phyloP scores from a whole-genome alignment of 2,797 vertebrate species.

The Hybognathus amarus region DNA sequence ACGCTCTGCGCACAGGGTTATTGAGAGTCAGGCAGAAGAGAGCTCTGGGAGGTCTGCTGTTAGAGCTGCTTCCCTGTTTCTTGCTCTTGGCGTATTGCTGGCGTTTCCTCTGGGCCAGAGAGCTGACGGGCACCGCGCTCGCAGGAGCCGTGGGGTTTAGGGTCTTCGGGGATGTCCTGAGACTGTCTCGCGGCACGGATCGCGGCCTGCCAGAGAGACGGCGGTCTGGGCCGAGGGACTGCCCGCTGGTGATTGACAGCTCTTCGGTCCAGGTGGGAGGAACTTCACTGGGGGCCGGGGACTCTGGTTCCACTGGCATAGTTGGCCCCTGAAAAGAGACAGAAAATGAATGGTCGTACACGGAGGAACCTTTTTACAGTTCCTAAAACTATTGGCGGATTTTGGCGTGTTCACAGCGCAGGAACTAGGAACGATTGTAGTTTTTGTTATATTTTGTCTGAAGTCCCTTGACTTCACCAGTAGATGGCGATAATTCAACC shows the following conservation, averaged over 20 bases:
- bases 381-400: too few relatives aligned
- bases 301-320: constrained; percentile 92
- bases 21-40: constrained; percentile 98
- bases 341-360: not conserved
- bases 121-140: constrained; percentile 82
- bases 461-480: too few relatives aligned
- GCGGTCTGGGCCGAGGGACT: constrained; percentile 43
- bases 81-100: constrained; percentile 99
- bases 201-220: constrained; percentile 90
- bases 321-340: constrained; percentile 83
- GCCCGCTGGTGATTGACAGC: constrained; percentile 70
- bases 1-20: constrained; percentile 98
- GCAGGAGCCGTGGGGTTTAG: constrained; percentile 73
- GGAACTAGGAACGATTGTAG: too few relatives aligned
- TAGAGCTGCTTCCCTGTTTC: constrained; percentile 93
- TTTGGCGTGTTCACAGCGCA: too few relatives aligned
- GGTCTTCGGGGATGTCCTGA: constrained; percentile 83
- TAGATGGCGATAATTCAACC: too few relatives aligned
- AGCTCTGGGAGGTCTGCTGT: constrained; percentile 93
- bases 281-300: constrained; percentile 82
- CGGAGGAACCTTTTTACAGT: too few relatives aligned
- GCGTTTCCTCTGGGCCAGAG: constrained; percentile 95
- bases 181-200: constrained; percentile 92
- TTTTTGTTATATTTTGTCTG: too few relatives aligned
- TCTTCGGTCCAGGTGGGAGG: constrained; percentile 84